Base-by-base conservation (phyloP, 2,113 vertebrate genomes). In the Sorex araneus region DNA sequence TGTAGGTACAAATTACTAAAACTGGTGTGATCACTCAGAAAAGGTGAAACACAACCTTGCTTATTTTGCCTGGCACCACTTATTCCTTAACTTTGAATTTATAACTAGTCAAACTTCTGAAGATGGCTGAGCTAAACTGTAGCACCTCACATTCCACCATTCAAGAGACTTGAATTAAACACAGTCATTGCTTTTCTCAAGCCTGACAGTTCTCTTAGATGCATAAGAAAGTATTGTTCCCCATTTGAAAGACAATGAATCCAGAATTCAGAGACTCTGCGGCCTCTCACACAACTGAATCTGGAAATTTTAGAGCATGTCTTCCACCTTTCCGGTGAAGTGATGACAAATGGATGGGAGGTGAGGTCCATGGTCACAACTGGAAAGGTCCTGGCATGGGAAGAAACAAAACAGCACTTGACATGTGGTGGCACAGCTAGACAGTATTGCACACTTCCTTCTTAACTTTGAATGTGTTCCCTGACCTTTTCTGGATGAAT, bases 81-180 rank as follows among this genome's bases (percentile, higher is more conserved):
- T 57, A 66, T 91, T 89, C 16, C 70, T 84, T 84, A 54, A 45
- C 4, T 73, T 93, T 84, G 71, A 93, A 70, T 71, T 23, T 32
- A 21, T 78, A 57, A 60, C 16, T 70, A 79, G 30, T 76, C 76
- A 28, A 80, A 89, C 34, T 73, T 91, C 67, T 64, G 77, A 70
- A 94, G 80, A 28, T 18, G 8, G 3, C 69, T 63, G 21, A 6
- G 0, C 54, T 32, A 64, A 81, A 79, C 15, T 43, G 36, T 12
- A 69, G 32, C 73, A 10, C 9, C 64, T 89, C 60, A 71, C 2
- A 79, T 79, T 79, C 28, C 28, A 19, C n/a, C 85, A 27, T 43
- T 21, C 36, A 71, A n/a, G 54, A 70, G 27, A 1, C 30, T 83
- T 60, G 15, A 60, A 21, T 32, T 64, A 54, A 47, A 9, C 47